phyloP scores from a whole-genome alignment of 2,888 invertebrate genomes.

The Kryphioiulus occultus region DNA sequence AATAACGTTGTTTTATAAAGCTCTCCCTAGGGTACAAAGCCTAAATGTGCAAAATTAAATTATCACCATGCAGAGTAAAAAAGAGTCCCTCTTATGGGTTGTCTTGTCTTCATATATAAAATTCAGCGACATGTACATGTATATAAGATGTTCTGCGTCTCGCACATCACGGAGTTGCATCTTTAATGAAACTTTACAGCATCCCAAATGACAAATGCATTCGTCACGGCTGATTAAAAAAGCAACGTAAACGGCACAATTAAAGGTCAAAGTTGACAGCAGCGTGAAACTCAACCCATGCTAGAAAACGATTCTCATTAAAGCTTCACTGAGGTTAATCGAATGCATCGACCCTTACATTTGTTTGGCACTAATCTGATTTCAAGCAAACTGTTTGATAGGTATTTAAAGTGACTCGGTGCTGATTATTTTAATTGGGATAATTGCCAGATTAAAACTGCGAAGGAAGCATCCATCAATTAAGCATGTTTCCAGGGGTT shows the following conservation, averaged over 20 bases:
- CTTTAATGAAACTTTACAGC: background rate
- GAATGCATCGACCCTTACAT: background rate
- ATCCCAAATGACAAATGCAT: background rate
- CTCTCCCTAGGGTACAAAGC: background rate
- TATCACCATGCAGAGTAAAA: background rate
- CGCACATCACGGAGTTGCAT: no score
- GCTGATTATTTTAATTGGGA: background rate
- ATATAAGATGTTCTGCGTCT: background rate
- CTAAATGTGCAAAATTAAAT: conserved; percentile 2
- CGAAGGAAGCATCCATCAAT: no score
- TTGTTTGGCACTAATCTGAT: background rate
- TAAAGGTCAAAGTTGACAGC: background rate
- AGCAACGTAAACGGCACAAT: background rate
- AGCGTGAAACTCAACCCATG: background rate
- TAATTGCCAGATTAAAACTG: background rate
- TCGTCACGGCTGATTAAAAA: background rate
- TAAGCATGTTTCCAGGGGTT: no score
- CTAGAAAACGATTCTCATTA: no score
- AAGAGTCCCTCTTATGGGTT: background rate
- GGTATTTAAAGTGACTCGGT: background rate
- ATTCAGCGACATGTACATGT: background rate
- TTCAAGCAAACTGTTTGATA: background rate
- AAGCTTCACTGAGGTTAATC: background rate
- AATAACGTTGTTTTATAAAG: background rate
- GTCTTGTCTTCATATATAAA: background rate